phyloP scores from a whole-genome alignment of 2,113 vertebrate species.

The Thamnophis sirtalis region DNA sequence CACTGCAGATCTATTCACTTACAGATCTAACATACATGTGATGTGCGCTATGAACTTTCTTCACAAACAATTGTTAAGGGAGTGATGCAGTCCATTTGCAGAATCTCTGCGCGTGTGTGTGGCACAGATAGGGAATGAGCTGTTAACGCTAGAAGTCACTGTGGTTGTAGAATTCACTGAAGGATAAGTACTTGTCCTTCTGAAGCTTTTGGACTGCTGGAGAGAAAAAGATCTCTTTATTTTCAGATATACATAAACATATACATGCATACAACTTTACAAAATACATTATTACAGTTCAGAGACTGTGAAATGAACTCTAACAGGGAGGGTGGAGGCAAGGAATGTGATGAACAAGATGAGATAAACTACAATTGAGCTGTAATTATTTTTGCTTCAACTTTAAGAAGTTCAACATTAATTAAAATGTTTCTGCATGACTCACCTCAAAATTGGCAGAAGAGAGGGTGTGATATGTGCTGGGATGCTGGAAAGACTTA shows the following conservation, averaged over 20 bases:
- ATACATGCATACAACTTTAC: background rate
- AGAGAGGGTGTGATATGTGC: constrained; percentile 31
- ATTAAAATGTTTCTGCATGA: constrained; percentile 74
- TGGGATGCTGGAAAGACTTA: constrained; percentile 31
- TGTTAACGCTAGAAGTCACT: constrained; percentile 38
- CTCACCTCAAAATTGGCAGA: constrained; percentile 66
- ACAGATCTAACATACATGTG: constrained; percentile 65
- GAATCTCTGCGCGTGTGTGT: background rate
- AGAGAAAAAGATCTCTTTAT: constrained; percentile 56
- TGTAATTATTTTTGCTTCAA: constrained; percentile 77
- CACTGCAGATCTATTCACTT: constrained; percentile 82
- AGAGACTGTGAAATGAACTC: constrained; percentile 71
- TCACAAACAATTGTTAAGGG: constrained; percentile 65
- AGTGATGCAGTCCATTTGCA: constrained; percentile 50
- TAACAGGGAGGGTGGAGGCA: constrained; percentile 74
- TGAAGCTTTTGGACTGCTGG: constrained; percentile 56
- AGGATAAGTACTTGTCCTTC: constrained; percentile 53
- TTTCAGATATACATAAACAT: background rate
- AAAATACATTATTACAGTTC: constrained; percentile 58
- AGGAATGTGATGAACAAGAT: constrained; percentile 61
- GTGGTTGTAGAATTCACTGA: constrained; percentile 24
- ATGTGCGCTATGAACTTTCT: constrained; percentile 70
- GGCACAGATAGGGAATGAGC: constrained; percentile 41
- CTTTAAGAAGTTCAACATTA: constrained; percentile 74
- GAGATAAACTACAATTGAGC: constrained; percentile 71